These are phyloP conservation scores for Ctenodactylus gundi DNA, from an alignment of 2,113 vertebrate genomes.

Conservation along the genomic window DNA sequence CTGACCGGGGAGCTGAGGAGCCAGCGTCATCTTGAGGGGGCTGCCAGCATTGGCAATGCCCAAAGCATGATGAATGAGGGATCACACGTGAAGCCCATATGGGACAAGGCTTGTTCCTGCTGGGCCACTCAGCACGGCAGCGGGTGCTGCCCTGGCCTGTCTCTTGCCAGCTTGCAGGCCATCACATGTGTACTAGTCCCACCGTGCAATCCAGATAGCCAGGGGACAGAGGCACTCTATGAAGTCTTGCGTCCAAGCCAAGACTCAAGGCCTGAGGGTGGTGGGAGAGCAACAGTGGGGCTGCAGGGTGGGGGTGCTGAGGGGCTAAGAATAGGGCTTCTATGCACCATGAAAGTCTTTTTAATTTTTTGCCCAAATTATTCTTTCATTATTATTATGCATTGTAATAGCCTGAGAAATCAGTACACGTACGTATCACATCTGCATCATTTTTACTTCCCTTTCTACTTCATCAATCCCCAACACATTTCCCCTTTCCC, in stretches of 20 bases:
- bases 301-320: background rate
- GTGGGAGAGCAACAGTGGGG: background rate
- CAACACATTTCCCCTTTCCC: too few relatives aligned
- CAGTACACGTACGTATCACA: too few relatives aligned
- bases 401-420: too few relatives aligned
- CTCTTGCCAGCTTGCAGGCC: background rate
- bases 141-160: background rate
- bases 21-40: fast-evolving
- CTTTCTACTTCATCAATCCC: too few relatives aligned
- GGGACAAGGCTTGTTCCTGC: too few relatives aligned
- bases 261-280: conserved; percentile 14
- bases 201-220: background rate
- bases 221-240: conserved; percentile 64
- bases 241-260: background rate
- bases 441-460: too few relatives aligned
- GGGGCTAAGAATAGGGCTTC: background rate
- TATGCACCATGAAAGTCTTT: background rate
- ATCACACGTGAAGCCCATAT: fast-evolving
- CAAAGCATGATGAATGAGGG: background rate
- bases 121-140: fast-evolving
- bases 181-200: background rate
- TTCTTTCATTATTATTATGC: too few relatives aligned
- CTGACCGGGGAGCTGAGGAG: background rate
- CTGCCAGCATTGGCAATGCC: background rate
- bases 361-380: too few relatives aligned